A percentile compares a stretch with the other conserved stretches of the same genome.
Conservation (phyloP, 37 sponge, comb jelly and placozoan species). For the Cladorhizidae sp. region DNA sequence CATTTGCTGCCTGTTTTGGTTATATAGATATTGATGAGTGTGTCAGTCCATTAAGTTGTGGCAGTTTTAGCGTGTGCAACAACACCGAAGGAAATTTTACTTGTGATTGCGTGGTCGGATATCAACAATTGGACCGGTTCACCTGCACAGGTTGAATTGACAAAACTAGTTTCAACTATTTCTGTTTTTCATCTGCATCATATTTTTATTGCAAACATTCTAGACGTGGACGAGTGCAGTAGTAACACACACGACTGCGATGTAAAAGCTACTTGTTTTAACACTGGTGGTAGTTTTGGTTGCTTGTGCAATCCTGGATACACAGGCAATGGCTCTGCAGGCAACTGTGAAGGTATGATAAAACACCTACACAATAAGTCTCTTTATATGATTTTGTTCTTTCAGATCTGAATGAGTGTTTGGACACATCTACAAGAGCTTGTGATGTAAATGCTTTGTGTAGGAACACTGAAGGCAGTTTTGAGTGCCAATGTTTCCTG, state of each 20-base stretch:
- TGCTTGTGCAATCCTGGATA: slow-evolving; percentile 51
- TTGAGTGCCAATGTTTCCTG: slow-evolving; percentile 21
- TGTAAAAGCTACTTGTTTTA: slow-evolving; percentile 28
- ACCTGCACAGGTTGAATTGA: slow-evolving; percentile 16
- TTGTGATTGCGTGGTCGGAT: slow-evolving; percentile 20
- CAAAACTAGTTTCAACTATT: no score
- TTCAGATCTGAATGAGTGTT: slow-evolving; percentile 36
- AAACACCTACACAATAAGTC: neutral
- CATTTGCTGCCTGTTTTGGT: neutral
- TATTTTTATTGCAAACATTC: neutral
- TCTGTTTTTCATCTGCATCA: neutral
- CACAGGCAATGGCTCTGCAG: slow-evolving; percentile 12
- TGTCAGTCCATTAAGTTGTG: neutral
- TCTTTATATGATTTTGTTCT: neutral
- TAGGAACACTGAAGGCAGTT: slow-evolving; percentile 41
- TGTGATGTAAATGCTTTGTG: slow-evolving; percentile 12
- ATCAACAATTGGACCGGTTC: neutral
- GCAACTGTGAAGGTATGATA: neutral
- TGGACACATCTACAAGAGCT: neutral
- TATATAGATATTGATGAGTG: slow-evolving; percentile 44
- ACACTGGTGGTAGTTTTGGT: slow-evolving; percentile 46
- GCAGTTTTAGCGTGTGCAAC: neutral
- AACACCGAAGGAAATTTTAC: slow-evolving; percentile 25
- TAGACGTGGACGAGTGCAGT: slow-evolving; percentile 44
- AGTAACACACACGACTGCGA: neutral